Conservation (phyloP, 2,888 invertebrate genomes). For the Aspidapion aeneum region DNA sequence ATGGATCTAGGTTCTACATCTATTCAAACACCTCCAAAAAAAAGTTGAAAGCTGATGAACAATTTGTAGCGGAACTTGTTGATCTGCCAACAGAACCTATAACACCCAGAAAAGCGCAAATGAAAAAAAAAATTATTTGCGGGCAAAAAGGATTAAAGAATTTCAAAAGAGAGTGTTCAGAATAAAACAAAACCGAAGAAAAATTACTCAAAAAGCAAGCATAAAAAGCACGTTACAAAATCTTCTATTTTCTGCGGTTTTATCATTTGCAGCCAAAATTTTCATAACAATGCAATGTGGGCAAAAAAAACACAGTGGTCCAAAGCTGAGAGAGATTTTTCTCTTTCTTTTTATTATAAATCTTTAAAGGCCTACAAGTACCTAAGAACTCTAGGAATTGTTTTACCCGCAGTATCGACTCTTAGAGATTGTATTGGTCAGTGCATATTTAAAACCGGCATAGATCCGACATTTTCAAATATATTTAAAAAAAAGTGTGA, state of each 20-base stretch:
- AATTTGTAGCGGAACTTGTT: not conserved
- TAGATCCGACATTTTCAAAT: slow-evolving; percentile 2
- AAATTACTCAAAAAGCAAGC: not conserved
- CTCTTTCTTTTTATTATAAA: slow-evolving; percentile 6
- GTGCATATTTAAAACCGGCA: not conserved
- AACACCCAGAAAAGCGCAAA: not conserved
- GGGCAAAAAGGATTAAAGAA: not conserved
- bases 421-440: not conserved
- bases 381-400: not conserved
- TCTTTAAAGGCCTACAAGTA: not conserved
- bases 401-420: not conserved
- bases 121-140: not conserved
- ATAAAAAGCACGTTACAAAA: not conserved
- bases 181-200: not conserved
- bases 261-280: not conserved
- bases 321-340: not conserved
- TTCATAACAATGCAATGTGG: not conserved
- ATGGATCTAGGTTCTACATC: no score
- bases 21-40: not conserved
- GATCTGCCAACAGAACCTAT: not conserved
- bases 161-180: not conserved
- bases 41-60: not conserved
- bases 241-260: not conserved
- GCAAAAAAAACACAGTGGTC: not conserved
- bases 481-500: not conserved